Base-by-base conservation (phyloP, 1,140 invertebrate species). In the Bombus affinis region DNA sequence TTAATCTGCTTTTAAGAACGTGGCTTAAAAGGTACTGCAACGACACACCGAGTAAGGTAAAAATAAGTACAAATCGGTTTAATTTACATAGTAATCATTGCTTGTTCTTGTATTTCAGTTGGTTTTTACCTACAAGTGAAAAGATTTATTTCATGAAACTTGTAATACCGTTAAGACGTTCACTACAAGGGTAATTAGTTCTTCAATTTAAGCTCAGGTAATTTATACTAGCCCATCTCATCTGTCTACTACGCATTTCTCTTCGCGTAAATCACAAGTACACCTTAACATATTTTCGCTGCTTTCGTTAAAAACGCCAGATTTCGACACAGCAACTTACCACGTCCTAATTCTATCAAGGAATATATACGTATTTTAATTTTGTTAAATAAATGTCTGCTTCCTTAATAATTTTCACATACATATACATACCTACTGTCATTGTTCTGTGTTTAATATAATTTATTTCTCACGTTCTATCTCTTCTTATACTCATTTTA, bases 171-270 rank as follows among this genome's bases (percentile, higher is more conserved):
- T 72, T 72, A 77, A 74, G 22, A 76, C 28, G 68, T 82, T 68
- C 74, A 44, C 81, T 83, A 73, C 39, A 57, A n/a, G 28, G 37
- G 85, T 83, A 86, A 86, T 86, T 86, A 86, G 83, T 73, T 77
- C 81, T 65, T 75, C 81, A 83, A 86, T 86, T 86, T 86, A 86
- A 86, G 81, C 74, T 37, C 81, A 4, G n/a, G 73, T 86, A 74
- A 86, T 86, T 86, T 86, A 86, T 86, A 76, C 73, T 47, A n/a
- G 32, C 73, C 74, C 44, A 37, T 86, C 74, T 83, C 72, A 78
- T 71, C 85, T 77, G 81, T 70, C 68, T 47, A 42, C 42, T 47
- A 72, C 35, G 73, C 44, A 72, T 78, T 83, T 59, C 74, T 47
- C 74, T 78, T 71, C 81, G 15, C 28, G n/a, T 83, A 86, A 86